Evolutionary conservation across 2,888 invertebrate species (phyloP).

Genomic region (Marronus borbonicus): DNA sequence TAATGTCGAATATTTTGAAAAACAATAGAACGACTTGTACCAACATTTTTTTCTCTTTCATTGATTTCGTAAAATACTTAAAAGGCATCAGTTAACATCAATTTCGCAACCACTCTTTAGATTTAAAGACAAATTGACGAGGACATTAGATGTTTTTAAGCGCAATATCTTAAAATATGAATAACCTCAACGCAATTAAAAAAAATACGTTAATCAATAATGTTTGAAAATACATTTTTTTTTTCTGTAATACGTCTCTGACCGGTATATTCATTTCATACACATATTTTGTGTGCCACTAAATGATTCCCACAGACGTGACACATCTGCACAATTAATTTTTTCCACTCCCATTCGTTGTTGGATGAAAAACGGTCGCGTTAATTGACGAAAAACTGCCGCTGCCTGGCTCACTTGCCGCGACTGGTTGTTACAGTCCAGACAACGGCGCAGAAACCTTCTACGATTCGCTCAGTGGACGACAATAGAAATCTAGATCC

Average conservation of each 20-base stretch:
- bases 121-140: too few relatives aligned
- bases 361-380: constrained; percentile 31
- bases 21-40: too few relatives aligned
- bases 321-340: constrained; percentile 33
- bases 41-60: too few relatives aligned
- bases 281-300: constrained; percentile 3
- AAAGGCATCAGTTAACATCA: too few relatives aligned
- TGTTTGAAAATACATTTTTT: background rate
- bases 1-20: too few relatives aligned
- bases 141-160: too few relatives aligned
- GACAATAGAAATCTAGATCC: background rate
- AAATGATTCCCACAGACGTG: constrained; percentile 34
- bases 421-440: background rate
- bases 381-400: constrained; percentile 43
- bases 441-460: background rate
- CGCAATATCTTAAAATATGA: too few relatives aligned
- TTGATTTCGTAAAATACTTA: too few relatives aligned
- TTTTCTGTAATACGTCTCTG: constrained; percentile 9
- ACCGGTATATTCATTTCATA: background rate
- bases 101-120: too few relatives aligned
- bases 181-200: too few relatives aligned
- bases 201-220: too few relatives aligned
- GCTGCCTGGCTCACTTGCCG: background rate
- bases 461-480: background rate
- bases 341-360: constrained; percentile 29